phyloP scores from a whole-genome alignment of 2,888 invertebrate species.

The Idaea aversata region DNA sequence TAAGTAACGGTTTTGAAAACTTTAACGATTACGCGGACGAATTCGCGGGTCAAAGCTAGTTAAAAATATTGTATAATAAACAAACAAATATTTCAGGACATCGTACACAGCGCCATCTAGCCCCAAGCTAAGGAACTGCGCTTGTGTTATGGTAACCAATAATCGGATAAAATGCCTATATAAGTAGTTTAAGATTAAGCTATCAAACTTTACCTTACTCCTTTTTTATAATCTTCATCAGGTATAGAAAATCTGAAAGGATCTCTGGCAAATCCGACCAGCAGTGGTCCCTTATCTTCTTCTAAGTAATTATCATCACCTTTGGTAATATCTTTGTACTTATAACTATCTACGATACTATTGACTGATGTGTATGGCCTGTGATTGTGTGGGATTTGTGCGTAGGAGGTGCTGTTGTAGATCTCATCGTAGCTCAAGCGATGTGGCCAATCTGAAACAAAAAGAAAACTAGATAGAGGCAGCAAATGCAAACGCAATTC shows the following conservation, averaged over 20 bases:
- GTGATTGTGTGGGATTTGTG: constrained; percentile 46
- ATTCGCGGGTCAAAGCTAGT: too few relatives aligned
- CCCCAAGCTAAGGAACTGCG: too few relatives aligned
- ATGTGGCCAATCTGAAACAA: constrained; percentile 57
- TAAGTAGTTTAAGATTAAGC: background rate
- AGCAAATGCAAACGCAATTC: too few relatives aligned
- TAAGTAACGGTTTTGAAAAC: too few relatives aligned
- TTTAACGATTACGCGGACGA: too few relatives aligned
- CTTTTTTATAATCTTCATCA: constrained; percentile 59
- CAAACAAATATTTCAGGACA: too few relatives aligned
- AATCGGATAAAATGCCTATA: background rate
- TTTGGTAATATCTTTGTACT: constrained; percentile 34
- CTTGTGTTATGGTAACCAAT: background rate
- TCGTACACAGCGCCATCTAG: too few relatives aligned
- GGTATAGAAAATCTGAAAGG: constrained; percentile 68
- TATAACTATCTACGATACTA: constrained; percentile 29
- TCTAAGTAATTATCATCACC: constrained; percentile 37
- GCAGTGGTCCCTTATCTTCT: constrained; percentile 38
- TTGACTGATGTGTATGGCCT: constrained; percentile 44
- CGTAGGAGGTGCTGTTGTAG: constrained; percentile 63
- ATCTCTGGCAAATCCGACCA: constrained; percentile 66
- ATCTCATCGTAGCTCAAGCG: constrained; percentile 60
- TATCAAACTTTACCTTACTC: constrained; percentile 53
- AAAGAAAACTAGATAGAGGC: background rate
- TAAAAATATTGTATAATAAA: too few relatives aligned